Conservation (phyloP, 2,113 vertebrate species). For the Dryoscopus gambensis region DNA sequence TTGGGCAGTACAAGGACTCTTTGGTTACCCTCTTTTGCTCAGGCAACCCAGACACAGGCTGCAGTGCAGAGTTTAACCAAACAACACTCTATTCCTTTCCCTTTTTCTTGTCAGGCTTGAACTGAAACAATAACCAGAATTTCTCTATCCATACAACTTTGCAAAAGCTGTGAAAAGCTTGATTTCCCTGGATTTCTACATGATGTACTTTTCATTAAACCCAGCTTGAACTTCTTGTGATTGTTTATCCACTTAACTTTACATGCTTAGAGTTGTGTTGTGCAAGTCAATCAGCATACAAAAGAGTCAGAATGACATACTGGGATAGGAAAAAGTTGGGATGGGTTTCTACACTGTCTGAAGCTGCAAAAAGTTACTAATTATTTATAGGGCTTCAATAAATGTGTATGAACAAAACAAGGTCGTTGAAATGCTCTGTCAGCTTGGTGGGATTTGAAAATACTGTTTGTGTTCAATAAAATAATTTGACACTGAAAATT, state of each 20-base stretch:
- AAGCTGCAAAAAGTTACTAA: background rate
- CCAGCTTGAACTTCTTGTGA: background rate
- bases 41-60: background rate
- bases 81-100: background rate
- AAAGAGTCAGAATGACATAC: background rate
- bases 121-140: background rate
- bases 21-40: background rate
- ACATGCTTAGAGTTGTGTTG: background rate
- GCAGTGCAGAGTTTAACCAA: conserved; percentile 24
- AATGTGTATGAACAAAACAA: background rate
- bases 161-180: background rate
- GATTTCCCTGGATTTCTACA: background rate
- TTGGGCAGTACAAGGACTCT: background rate
- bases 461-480: background rate
- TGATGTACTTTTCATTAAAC: background rate
- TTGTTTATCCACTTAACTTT: conserved; percentile 3
- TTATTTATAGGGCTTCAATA: background rate
- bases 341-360: background rate
- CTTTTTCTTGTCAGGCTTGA: background rate
- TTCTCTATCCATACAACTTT: background rate
- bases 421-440: background rate
- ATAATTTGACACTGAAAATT: background rate
- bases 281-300: background rate
- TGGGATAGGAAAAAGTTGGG: background rate
- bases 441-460: background rate